Evolutionary conservation across 1,140 invertebrate genomes (phyloP).

Genomic region (Eumaeus atala): DNA sequence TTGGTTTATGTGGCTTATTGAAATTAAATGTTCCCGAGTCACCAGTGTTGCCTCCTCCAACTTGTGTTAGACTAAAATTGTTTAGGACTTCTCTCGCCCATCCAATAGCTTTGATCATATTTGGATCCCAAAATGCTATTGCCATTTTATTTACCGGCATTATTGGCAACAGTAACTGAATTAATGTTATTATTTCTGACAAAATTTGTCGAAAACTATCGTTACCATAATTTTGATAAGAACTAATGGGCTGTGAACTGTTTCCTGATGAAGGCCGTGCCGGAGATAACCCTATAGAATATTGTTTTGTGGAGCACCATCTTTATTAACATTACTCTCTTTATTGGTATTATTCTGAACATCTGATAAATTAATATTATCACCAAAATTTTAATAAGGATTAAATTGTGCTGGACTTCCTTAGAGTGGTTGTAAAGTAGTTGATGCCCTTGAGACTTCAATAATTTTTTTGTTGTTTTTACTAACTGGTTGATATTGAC

Average conservation of each 20-base stretch:
- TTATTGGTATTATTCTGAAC: no score
- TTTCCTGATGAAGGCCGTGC: neutral
- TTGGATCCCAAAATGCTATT: neutral
- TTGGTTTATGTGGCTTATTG: constrained; percentile 34
- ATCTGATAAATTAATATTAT: no score
- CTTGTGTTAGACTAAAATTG: neutral
- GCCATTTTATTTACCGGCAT: neutral
- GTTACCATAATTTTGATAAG: neutral
- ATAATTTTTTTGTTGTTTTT: no score
- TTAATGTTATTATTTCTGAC: neutral
- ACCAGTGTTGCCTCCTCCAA: neutral
- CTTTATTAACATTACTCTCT: no score
- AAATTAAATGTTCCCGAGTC: neutral
- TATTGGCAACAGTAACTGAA: neutral
- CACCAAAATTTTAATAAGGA: no score
- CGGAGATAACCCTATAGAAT: neutral
- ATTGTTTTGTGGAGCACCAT: no score
- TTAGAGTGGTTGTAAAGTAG: no score
- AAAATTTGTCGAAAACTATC: neutral
- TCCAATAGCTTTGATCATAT: neutral
- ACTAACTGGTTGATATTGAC: constrained; percentile 9
- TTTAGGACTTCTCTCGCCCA: neutral
- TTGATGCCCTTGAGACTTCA: no score
- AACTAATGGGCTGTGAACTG: neutral
- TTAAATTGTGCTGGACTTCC: no score